Conservation (phyloP, 2,113 vertebrate species). For the Jaculus jaculus region DNA sequence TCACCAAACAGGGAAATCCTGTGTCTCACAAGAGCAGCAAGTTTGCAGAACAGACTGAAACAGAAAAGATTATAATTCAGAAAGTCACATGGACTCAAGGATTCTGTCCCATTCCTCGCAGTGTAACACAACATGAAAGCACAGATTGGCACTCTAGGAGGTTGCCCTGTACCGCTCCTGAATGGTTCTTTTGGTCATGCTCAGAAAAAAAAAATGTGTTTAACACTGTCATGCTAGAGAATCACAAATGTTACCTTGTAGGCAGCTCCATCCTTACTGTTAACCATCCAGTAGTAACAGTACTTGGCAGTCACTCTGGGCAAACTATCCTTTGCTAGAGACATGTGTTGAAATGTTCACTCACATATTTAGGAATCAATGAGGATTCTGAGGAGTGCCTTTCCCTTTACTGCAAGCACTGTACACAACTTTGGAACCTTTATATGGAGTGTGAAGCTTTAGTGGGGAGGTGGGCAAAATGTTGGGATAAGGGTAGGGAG, state of each 20-base stretch:
- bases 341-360: not conserved
- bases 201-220: not conserved
- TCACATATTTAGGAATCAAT: not conserved
- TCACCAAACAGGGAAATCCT: slow-evolving; percentile 99
- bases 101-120: not conserved
- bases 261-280: not conserved
- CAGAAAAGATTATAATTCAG: slow-evolving; percentile 79
- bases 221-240: not conserved
- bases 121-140: too few species aligned
- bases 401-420: not conserved
- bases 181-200: not conserved
- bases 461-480: not conserved
- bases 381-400: not conserved
- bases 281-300: not conserved
- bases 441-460: not conserved
- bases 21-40: slow-evolving; percentile 99
- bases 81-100: slow-evolving; percentile 74
- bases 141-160: not conserved
- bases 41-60: slow-evolving; percentile 98
- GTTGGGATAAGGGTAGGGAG: not conserved
- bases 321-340: not conserved
- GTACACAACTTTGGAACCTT: not conserved
- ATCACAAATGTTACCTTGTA: not conserved
- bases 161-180: not conserved
- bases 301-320: not conserved